Base-by-base conservation (phyloP, 2,113 vertebrate species). In the Zosterops lateralis region DNA sequence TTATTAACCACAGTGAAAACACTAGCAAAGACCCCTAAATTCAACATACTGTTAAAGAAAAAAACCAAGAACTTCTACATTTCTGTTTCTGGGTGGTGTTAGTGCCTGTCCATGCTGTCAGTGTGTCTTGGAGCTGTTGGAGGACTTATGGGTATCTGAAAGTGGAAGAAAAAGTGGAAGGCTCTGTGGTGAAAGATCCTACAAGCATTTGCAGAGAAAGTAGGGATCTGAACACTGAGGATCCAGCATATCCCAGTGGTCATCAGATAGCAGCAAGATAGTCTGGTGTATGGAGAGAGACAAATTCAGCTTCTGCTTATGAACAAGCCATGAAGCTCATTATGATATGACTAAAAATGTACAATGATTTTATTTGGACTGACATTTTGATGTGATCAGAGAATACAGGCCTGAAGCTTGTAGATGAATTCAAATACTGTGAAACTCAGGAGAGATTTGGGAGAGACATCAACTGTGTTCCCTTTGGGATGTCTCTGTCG, bases 321-420 rank as follows among this genome's bases (percentile, higher is more conserved):
- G 31, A 72, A n/a, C 3, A 58, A 56, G 34, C 11, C 54, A 64
- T 48, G 36, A 75, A 87, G 21, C 12, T 87, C 45, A 14, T 72
- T 36, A 31, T 28, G n/a, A 81, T 42, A 53, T 44, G 16, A 28
- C 61, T 90, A 57, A 84, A 95, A 77, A 31, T 19, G 12, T 34
- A 26, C 61, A 36, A 5, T 42, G 22, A 82, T 71, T 93, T 87
- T 61, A 83, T 58, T 65, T n/a, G 26, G 65, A 75, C 4, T 75
- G 54, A 31, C 45, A 19, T 76, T 84, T 89, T 82, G 16, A 11
- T 42, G 40, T 87, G 82, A 92, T 93, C 48, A 42, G 81, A 68
- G 83, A 65, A 90, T 31, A 26, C 20, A 15, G 12, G 24, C 44
- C 57, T 87, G 73, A 71, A 84, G 31, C 28, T 78, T 77, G 48